Evolutionary conservation across 2,888 invertebrate species (phyloP).

Genomic region (Diarsia mendica): DNA sequence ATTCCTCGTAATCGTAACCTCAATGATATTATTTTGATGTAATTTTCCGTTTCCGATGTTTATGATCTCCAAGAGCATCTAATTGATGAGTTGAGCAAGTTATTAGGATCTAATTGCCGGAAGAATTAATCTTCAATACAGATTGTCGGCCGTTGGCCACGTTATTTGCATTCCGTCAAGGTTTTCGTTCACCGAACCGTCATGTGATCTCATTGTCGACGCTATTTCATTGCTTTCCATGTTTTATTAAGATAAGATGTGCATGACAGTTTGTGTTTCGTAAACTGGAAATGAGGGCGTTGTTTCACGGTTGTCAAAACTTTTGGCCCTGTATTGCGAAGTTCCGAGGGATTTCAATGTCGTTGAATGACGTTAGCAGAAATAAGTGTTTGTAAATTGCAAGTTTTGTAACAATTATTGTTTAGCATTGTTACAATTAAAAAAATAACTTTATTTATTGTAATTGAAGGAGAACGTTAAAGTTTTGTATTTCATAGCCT

Average conservation of each 20-base stretch:
- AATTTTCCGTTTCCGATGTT: constrained; percentile 51
- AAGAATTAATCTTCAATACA: constrained; percentile 57
- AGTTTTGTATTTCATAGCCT: too few relatives aligned
- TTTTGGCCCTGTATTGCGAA: constrained; percentile 8
- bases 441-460: too few relatives aligned
- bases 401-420: constrained; percentile 17
- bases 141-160: constrained; percentile 53
- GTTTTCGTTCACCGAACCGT: constrained; percentile 33
- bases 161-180: constrained; percentile 54
- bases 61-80: constrained; percentile 52
- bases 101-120: constrained; percentile 59
- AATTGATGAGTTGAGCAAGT: constrained; percentile 51
- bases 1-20: constrained; percentile 2
- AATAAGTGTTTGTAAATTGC: constrained; percentile 22
- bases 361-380: not conserved
- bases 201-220: constrained; percentile 44
- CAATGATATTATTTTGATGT: constrained; percentile 35
- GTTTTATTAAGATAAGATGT: constrained; percentile 54
- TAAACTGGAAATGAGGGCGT: constrained; percentile 33
- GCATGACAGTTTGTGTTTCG: constrained; percentile 41
- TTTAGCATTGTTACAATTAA: too few relatives aligned
- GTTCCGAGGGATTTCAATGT: constrained; percentile 30
- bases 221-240: constrained; percentile 44
- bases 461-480: not conserved
- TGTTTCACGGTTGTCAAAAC: constrained; percentile 41